Percentiles rank a stretch among this genome's conserved stretches.
Conservation (phyloP, 2,797 vertebrate genomes). For the Cryptoprocta ferox region DNA sequence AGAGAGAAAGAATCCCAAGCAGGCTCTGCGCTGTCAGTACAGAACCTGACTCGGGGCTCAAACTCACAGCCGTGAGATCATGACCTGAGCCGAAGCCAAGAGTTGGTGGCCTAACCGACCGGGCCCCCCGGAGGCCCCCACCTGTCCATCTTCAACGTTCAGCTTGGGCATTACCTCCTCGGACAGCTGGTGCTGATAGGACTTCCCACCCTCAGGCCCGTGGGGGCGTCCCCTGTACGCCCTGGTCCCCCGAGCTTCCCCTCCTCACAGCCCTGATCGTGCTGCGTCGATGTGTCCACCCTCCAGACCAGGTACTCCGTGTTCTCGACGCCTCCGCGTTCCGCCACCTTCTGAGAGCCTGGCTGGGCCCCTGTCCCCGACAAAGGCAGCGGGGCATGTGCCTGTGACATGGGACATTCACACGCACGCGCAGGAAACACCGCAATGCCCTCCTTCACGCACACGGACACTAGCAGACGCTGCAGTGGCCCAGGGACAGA, state of each 20-base stretch:
- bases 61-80: no score
- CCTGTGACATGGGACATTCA: not conserved
- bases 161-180: not conserved
- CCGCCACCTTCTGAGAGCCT: not conserved
- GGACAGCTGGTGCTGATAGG: not conserved
- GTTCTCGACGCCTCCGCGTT: not conserved
- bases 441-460: rapidly evolving
- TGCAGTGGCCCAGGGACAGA: not conserved
- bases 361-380: not conserved
- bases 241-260: no score
- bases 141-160: not conserved
- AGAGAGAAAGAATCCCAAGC: no score
- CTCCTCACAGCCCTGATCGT: not conserved
- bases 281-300: not conserved
- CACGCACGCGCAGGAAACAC: rapidly evolving
- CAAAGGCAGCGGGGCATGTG: not conserved
- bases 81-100: no score
- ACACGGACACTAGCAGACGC: no score
- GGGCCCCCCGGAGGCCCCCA: not conserved
- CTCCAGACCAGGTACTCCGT: not conserved
- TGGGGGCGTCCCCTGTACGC: not conserved
- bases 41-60: no score
- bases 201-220: not conserved
- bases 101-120: no score
- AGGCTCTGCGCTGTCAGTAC: no score